Evolutionary conservation across 2,888 invertebrate species (phyloP).

Genomic region (Elaeidobius kamerunicus): DNA sequence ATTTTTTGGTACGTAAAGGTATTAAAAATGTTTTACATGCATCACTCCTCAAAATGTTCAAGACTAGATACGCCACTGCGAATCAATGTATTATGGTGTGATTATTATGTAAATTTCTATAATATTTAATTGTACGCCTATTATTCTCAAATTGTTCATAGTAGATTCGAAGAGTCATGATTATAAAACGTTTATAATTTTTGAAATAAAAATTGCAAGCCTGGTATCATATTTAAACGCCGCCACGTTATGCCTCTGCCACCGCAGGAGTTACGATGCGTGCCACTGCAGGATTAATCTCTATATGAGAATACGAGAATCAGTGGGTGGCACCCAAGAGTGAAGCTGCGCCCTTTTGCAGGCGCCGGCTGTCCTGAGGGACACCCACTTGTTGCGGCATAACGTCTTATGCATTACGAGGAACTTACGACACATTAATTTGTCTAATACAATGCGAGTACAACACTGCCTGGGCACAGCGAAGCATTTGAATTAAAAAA

Average conservation of each 20-base stretch:
- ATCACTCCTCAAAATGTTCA: too few relatives aligned
- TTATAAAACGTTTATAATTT: not conserved
- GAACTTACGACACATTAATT: conserved; percentile 2
- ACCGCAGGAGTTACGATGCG: conserved; percentile 19
- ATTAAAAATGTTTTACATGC: too few relatives aligned
- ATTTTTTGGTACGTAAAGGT: too few relatives aligned
- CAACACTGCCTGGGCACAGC: not conserved
- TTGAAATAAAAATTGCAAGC: not conserved
- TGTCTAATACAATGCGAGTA: not conserved
- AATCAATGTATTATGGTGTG: too few relatives aligned
- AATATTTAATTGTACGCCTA: too few relatives aligned
- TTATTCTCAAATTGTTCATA: too few relatives aligned
- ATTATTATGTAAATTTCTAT: too few relatives aligned
- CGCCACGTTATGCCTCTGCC: conserved; percentile 5
- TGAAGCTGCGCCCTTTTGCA: conserved; percentile 29
- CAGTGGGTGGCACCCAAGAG: conserved; percentile 29
- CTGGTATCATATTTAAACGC: not conserved
- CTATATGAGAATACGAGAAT: conserved; percentile 23
- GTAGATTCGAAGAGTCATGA: too few relatives aligned
- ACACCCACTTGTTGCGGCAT: conserved; percentile 27
- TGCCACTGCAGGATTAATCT: conserved; percentile 27
- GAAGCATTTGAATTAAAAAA: not conserved
- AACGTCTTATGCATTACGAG: conserved; percentile 1
- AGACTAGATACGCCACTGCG: too few relatives aligned
- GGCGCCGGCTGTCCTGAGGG: conserved; percentile 27